Conservation (phyloP, 2,888 invertebrate species). For the Digitonthophagus gazella region DNA sequence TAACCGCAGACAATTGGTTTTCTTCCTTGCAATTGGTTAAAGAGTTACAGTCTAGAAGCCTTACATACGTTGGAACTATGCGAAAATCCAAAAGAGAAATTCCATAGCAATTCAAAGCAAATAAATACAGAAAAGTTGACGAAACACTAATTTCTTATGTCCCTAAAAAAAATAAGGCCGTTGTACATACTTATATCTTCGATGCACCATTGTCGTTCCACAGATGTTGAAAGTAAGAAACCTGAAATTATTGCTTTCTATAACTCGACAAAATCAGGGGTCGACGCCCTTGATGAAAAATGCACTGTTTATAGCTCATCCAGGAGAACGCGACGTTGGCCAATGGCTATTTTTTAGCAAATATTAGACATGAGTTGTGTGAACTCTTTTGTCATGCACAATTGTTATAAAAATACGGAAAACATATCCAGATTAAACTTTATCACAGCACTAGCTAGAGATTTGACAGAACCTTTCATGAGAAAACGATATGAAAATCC, state of each 20-base stretch:
- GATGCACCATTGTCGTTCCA: neutral
- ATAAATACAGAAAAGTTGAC: neutral
- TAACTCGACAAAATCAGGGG: conserved; percentile 21
- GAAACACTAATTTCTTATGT: neutral
- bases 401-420: neutral
- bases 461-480: neutral
- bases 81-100: neutral
- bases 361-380: neutral
- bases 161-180: conserved; percentile 15
- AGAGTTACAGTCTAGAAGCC: neutral
- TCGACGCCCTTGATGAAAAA: conserved; percentile 21
- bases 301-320: conserved; percentile 14
- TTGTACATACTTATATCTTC: neutral
- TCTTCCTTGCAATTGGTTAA: neutral
- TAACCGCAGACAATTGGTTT: too few relatives aligned
- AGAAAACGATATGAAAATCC: neutral
- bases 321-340: conserved; percentile 20
- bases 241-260: conserved; percentile 19
- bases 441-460: neutral
- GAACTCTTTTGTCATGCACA: neutral
- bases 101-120: neutral
- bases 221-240: neutral
- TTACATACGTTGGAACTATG: neutral
- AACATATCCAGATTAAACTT: neutral
- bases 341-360: too few relatives aligned